These are phyloP conservation scores for Venturia canescens DNA, from an alignment of 1,140 invertebrate genomes.

Conservation along the genomic window DNA sequence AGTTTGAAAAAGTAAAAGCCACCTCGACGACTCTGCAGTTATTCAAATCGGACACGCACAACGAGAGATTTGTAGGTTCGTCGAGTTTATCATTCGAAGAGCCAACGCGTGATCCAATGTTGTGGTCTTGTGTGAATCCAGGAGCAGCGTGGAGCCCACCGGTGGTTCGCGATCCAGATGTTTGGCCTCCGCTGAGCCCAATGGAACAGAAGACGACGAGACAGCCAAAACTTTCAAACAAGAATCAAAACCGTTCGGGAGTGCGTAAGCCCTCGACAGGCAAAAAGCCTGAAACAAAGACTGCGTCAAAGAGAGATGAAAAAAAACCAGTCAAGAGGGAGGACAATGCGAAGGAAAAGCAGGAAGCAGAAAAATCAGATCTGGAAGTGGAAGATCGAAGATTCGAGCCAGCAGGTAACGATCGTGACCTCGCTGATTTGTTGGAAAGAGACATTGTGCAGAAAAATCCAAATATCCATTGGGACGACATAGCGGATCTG, in stretches of 20 bases:
- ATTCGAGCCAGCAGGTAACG: constrained; percentile 94
- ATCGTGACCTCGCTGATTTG: constrained; percentile 93
- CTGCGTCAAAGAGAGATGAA: constrained; percentile 77
- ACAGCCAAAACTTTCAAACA: constrained; percentile 73
- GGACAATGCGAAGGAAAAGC: constrained; percentile 75
- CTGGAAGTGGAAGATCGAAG: constrained; percentile 88
- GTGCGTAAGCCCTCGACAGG: constrained; percentile 69
- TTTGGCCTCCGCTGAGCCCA: constrained; percentile 93
- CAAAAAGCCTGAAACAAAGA: constrained; percentile 73
- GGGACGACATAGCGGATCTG: constrained; percentile 98
- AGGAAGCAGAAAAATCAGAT: constrained; percentile 83
- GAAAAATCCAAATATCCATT: constrained; percentile 97
- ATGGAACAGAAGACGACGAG: constrained; percentile 82
- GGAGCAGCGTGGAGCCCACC: constrained; percentile 85
- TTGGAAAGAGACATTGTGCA: constrained; percentile 96
- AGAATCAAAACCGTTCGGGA: constrained; percentile 74
- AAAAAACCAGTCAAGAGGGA: constrained; percentile 77
- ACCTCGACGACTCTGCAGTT: constrained; percentile 83
- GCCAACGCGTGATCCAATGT: constrained; percentile 77
- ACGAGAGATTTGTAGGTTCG: constrained; percentile 75
- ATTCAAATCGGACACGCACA: constrained; percentile 80
- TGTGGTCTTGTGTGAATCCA: constrained; percentile 68
- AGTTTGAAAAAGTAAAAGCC: constrained; percentile 94
- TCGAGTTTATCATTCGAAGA: constrained; percentile 79
- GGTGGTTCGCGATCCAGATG: constrained; percentile 87